Base-by-base conservation (phyloP, 2,888 invertebrate genomes). In the Sarcophaga variegata region DNA sequence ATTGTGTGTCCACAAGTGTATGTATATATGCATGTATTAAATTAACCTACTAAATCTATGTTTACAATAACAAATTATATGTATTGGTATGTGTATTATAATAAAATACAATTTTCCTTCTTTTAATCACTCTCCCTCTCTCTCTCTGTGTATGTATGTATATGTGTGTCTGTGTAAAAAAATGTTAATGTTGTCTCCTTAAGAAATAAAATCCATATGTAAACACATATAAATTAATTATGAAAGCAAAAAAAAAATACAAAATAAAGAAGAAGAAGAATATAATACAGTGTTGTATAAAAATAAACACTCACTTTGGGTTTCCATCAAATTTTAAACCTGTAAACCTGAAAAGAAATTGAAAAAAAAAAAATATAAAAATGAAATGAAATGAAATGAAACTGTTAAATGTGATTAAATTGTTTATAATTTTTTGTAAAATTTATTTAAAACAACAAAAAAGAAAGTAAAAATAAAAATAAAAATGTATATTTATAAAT, bases 381-480 rank as follows among this genome's bases (percentile, higher is more conserved):
- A 6, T n/a, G n/a, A n/a, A n/a, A n/a, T 63, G 74, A 60, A 71
- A 8, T 67, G 27, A 22, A 67, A 47, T 49, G 54, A 76, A 81
- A 70, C 81, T 81, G 79, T 79, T 87, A 87, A 87, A 84, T 87
- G 87, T 87, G 87, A 87, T 87, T 81, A 75, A 81, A 84, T 79
- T 84, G 70, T 79, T 79, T 80, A 76, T 70, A 76, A 76, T 47
- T 64, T 82, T 70, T 60, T 66, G 47, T 81, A 83, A 63, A 45
- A 66, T 45, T 71, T 66, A 72, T 66, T 72, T 59, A 45, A 72
- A 70, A 17, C 20, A 81, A 75, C 27, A 11, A 22, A 11, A 45
- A 60, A 60, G 25, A 37, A 66, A 64, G 63, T 20, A 60, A 79
- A 83, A 11, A 75, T 49, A 60, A 79, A 83, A 11, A 75, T 49